These are phyloP conservation scores for Typhlomys cinereus DNA, from an alignment of 2,113 vertebrate species.

Conservation along the genomic window DNA sequence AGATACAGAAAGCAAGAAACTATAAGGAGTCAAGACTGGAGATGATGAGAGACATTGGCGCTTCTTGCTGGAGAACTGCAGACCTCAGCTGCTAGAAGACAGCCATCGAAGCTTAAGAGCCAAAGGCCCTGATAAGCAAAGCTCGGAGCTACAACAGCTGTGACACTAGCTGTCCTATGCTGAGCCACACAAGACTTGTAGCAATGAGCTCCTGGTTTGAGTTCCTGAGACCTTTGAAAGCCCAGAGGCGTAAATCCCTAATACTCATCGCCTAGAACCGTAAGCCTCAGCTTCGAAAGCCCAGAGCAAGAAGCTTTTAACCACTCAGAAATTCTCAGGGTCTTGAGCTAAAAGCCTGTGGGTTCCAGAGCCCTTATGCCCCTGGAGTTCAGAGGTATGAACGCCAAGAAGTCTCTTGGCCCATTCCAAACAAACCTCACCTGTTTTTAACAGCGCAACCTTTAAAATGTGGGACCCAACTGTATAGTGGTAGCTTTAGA, in stretches of 20 bases:
- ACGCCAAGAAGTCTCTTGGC: not conserved
- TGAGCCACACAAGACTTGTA: not conserved
- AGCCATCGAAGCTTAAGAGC: not conserved
- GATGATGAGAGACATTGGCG: not conserved
- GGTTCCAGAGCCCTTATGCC: not conserved
- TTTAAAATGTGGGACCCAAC: too few relatives aligned
- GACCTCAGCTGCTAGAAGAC: not conserved
- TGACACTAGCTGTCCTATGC: not conserved
- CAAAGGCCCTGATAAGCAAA: not conserved
- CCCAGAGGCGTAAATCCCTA: too few relatives aligned
- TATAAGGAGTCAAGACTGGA: not conserved
- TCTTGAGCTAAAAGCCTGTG: too few relatives aligned
- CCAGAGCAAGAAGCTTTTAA: not conserved
- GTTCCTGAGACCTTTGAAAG: not conserved
- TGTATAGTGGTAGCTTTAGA: too few relatives aligned
- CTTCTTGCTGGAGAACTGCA: not conserved
- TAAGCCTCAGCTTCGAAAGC: not conserved
- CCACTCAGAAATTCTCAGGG: not conserved
- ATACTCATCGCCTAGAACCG: not conserved
- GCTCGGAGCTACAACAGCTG: not conserved
- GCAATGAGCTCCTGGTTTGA: not conserved
- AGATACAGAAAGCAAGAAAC: too few relatives aligned
- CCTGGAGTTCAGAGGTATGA: not conserved
- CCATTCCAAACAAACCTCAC: not conserved
- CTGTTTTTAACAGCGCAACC: not conserved